Percentiles rank a stretch among this genome's conserved stretches.
phyloP scores from a whole-genome alignment of 2,113 vertebrate genomes.

The Platycercus adscitus region DNA sequence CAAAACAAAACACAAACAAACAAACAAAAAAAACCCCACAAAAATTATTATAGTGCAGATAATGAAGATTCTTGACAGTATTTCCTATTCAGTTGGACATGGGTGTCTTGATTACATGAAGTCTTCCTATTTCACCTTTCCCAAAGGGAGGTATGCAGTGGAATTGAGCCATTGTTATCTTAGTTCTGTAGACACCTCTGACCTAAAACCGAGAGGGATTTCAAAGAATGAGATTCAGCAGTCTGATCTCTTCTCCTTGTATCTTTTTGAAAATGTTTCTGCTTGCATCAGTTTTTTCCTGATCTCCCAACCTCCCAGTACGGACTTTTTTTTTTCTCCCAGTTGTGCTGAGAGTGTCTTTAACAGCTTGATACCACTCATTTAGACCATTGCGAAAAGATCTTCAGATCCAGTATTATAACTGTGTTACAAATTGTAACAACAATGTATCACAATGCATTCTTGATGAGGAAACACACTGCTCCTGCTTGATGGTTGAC shows the following conservation, averaged over 20 bases:
- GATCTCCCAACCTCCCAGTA: background rate
- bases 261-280: background rate
- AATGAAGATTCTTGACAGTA: background rate
- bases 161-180: background rate
- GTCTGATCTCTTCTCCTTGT: background rate
- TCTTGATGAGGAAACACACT: rapidly evolving
- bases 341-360: background rate
- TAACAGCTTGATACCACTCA: background rate
- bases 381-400: background rate
- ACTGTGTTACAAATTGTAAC: background rate
- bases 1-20: too few relatives aligned
- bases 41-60: background rate
- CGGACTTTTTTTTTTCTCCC: background rate
- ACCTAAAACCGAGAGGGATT: background rate
- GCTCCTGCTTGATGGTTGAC: background rate
- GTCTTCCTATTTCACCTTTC: background rate
- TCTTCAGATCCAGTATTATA: background rate
- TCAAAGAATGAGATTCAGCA: background rate
- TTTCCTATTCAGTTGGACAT: background rate
- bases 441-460: rapidly evolving
- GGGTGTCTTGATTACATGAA: background rate
- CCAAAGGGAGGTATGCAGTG: background rate
- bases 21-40: too few relatives aligned
- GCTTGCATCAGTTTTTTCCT: background rate
- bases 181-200: background rate